Base-by-base conservation (phyloP, 2,797 vertebrate species). In the Cyclopterus lumpus region DNA sequence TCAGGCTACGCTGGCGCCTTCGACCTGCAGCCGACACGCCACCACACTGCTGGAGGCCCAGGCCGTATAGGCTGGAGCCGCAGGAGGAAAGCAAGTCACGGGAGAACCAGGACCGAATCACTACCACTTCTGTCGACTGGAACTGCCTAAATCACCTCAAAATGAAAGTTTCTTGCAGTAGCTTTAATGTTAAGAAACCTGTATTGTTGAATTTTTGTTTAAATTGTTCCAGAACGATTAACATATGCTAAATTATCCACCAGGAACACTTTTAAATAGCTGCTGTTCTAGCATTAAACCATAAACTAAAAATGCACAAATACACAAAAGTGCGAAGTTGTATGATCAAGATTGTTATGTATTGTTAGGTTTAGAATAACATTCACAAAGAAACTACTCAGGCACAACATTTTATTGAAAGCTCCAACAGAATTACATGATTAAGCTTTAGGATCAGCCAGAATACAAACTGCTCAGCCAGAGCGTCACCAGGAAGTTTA, bases 401-500 rank as follows among this genome's bases (percentile, higher is more conserved):
- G 18, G 2, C 11, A 11, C 0, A 59, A 44, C 5, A 46, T 26
- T 57, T 61, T 26, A 74, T 49, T 49, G 1, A 55, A 77, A 75
- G 44, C 44, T 36, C 34, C 1, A 65, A 20, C 22, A 60, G 16
- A 64, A 72, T 66, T 18, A 44, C 2, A 53, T 3, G 1, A 57
- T 2, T 24, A n/a, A 30, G 58, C 46, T 49, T 32, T 38, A 32
- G 32, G 40, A 75, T 59, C 10, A 20, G 10, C 38, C 11, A 49
- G 26, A 71, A 72, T 6, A 67, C 20, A 68, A 54, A 55, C 30
- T 53, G 49, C 8, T 58, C 4, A 49, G 15, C 28, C 42, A 2
- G 26, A 81, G 63, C 54, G 53, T 67, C 67, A 77, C 38, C 24
- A 51, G 67, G 67, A 80, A 57, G 69, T 82, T 89, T 77, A 93